phyloP scores from a whole-genome alignment of 2,888 invertebrate species.

The Heliconius ethilla region DNA sequence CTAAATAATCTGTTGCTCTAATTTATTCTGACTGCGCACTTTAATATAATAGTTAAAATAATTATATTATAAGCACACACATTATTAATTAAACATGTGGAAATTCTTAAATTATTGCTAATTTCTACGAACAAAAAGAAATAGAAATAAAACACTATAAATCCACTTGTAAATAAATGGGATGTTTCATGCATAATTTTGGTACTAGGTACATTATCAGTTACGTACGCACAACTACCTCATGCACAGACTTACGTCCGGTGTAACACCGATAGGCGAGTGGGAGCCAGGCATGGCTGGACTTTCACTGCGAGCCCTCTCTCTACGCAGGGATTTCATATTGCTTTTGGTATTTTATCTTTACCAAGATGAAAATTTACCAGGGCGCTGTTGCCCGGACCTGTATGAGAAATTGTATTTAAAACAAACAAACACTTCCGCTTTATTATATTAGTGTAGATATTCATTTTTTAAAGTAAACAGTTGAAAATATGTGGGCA shows the following conservation, averaged over 20 bases:
- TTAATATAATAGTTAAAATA: neutral
- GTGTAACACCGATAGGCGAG: constrained; percentile 53
- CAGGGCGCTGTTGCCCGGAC: constrained; percentile 16
- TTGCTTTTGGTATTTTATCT: constrained; percentile 14
- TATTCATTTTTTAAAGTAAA: neutral
- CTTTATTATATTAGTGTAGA: too few species aligned
- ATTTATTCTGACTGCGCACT: neutral
- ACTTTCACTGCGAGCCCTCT: constrained; percentile 43
- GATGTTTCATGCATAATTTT: constrained; percentile 6
- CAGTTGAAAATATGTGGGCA: neutral
- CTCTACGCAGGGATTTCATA: constrained; percentile 42
- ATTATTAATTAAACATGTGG: too few species aligned
- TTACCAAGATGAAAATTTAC: constrained; percentile 16
- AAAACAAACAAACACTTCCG: neutral
- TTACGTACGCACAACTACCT: constrained; percentile 17
- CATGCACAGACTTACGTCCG: constrained; percentile 53
- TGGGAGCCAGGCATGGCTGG: constrained; percentile 49
- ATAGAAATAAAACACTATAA: constrained; percentile 4
- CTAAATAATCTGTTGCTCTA: neutral
- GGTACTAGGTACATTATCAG: constrained; percentile 4
- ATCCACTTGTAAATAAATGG: constrained; percentile 5
- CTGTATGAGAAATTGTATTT: constrained; percentile 25
- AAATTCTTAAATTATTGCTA: neutral
- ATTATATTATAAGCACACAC: neutral
- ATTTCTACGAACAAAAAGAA: constrained; percentile 1